These are phyloP conservation scores for Suricata suricatta DNA, from an alignment of 2,113 vertebrate genomes.

Conservation along the genomic window DNA sequence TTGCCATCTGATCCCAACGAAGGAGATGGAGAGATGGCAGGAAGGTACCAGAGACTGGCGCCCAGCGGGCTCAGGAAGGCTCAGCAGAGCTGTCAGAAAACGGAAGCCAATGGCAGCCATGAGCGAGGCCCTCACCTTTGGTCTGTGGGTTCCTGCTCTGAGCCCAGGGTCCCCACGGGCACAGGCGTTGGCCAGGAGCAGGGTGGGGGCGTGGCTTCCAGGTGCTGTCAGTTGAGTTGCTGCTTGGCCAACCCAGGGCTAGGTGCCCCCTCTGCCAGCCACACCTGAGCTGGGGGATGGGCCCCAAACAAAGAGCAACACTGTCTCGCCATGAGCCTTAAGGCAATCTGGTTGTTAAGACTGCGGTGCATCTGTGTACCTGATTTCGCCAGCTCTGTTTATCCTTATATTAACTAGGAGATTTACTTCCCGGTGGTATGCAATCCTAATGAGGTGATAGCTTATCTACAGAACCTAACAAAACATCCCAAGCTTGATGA, in stretches of 20 bases:
- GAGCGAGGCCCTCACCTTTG: not conserved
- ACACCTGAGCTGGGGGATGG: not conserved
- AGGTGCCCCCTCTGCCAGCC: not conserved
- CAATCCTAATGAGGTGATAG: not conserved
- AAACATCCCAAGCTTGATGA: not conserved
- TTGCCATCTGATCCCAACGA: not conserved
- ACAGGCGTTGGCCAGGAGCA: not conserved
- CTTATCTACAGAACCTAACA: not conserved
- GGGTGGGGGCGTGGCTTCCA: not conserved
- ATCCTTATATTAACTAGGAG: not conserved
- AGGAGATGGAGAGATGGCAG: not conserved
- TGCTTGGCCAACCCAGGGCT: fast-evolving
- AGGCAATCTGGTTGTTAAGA: not conserved
- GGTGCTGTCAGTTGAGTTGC: not conserved
- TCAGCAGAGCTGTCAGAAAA: not conserved
- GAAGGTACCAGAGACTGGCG: not conserved
- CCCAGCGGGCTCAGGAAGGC: not conserved
- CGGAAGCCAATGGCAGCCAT: not conserved
- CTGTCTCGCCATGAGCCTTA: not conserved
- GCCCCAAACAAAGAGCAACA: not conserved
- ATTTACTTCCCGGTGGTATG: not conserved
- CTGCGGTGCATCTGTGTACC: fast-evolving
- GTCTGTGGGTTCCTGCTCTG: not conserved
- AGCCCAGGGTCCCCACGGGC: not conserved
- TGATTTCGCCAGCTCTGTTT: fast-evolving